Evolutionary conservation across 2,888 invertebrate genomes (phyloP).

Genomic region (Lycia hirtaria): DNA sequence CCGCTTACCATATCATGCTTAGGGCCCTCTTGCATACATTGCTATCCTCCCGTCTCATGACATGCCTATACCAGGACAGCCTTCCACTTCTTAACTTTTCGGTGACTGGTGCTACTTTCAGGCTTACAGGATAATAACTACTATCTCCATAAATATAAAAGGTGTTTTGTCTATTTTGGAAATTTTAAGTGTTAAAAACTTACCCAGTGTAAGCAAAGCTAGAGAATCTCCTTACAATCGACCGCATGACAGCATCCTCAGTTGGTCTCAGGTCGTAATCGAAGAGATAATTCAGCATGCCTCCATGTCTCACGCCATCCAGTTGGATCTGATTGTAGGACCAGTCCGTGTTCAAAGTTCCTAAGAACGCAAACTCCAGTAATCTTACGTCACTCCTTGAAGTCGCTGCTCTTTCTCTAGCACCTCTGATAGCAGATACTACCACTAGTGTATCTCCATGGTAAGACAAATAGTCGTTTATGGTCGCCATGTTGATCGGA

Average conservation of each 20-base stretch:
- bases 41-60: too few relatives aligned
- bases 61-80: too few relatives aligned
- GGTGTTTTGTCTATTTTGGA: too few relatives aligned
- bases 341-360: slow-evolving; percentile 66
- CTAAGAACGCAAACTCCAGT: slow-evolving; percentile 67
- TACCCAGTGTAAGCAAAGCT: slow-evolving; percentile 69
- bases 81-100: too few relatives aligned
- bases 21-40: too few relatives aligned
- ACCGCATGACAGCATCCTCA: slow-evolving; percentile 50
- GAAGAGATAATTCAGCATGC: slow-evolving; percentile 68
- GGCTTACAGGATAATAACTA: too few relatives aligned
- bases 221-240: slow-evolving; percentile 56
- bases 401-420: slow-evolving; percentile 61
- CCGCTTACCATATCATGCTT: too few relatives aligned
- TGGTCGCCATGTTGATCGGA: slow-evolving; percentile 56
- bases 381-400: slow-evolving; percentile 61
- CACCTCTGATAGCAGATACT: slow-evolving; percentile 64
- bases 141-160: too few relatives aligned
- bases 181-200: too few relatives aligned
- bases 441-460: slow-evolving; percentile 69
- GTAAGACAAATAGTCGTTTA: slow-evolving; percentile 70
- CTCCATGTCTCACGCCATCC: slow-evolving; percentile 69
- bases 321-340: slow-evolving; percentile 59
- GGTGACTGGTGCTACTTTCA: too few relatives aligned
- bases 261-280: slow-evolving; percentile 56